Percentiles rank a stretch among this genome's conserved stretches.
phyloP scores from a whole-genome alignment of 2,888 invertebrate species.

The Linnaemya tessellans region DNA sequence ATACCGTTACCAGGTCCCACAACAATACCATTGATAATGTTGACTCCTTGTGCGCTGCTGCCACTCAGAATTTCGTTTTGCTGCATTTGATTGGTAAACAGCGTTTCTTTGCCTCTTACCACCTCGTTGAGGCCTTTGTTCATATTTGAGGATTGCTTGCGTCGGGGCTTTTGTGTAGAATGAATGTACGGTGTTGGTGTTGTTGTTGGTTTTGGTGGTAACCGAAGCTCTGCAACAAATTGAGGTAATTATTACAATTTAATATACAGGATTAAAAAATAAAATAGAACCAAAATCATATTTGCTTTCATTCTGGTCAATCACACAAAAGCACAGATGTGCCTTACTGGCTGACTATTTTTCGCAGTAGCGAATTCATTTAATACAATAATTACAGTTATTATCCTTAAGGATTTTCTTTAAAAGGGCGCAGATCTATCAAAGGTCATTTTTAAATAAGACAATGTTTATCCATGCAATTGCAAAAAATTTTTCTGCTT shows the following conservation, averaged over 20 bases:
- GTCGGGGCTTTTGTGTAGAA: constrained; percentile 81
- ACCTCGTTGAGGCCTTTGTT: constrained; percentile 83
- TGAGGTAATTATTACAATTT: constrained; percentile 72
- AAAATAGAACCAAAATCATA: constrained; percentile 22
- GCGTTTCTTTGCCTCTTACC: constrained; percentile 82
- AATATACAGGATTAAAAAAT: constrained; percentile 48
- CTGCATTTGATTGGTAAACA: constrained; percentile 82
- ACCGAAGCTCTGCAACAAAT: constrained; percentile 82
- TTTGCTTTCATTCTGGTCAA: constrained; percentile 25
- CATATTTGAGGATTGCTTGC: constrained; percentile 78
- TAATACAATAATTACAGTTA: constrained; percentile 11
- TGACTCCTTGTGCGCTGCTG: constrained; percentile 75
- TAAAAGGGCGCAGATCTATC: constrained; percentile 8
- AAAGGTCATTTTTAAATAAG: constrained; percentile 26
- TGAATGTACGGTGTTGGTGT: constrained; percentile 80
- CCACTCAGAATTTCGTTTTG: constrained; percentile 79
- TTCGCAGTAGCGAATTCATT: background rate
- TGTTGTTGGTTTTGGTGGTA: constrained; percentile 83
- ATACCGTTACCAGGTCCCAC: constrained; percentile 76
- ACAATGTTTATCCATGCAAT: constrained; percentile 20
- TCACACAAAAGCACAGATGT: constrained; percentile 38
- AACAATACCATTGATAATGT: constrained; percentile 79
- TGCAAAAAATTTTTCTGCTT: background rate
- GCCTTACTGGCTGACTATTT: background rate
- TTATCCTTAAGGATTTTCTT: constrained; percentile 6